phyloP scores from a whole-genome alignment of 2,113 vertebrate genomes.

The Pavo muticus region DNA sequence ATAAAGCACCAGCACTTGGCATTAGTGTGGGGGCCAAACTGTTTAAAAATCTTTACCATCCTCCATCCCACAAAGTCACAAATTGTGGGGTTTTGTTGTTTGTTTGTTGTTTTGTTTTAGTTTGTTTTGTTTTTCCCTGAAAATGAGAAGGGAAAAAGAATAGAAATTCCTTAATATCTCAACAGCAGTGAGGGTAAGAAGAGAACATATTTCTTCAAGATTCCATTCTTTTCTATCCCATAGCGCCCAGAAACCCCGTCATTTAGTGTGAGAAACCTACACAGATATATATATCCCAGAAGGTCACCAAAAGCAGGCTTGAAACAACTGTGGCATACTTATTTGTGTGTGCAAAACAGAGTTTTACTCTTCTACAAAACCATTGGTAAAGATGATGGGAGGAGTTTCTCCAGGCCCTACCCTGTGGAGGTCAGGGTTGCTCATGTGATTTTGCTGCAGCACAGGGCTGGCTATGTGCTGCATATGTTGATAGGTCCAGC shows the following conservation, averaged over 20 bases:
- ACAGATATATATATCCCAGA: not conserved
- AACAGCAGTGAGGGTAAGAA: not conserved
- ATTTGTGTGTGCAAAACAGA: not conserved
- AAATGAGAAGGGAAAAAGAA: not conserved
- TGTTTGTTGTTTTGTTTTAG: not conserved
- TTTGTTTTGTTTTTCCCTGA: not conserved
- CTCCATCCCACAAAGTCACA: not conserved
- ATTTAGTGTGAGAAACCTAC: not conserved
- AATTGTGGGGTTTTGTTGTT: not conserved
- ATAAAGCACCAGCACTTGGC: conserved; percentile 25
- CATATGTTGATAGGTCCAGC: not conserved
- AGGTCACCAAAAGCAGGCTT: not conserved
- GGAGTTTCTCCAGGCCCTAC: not conserved
- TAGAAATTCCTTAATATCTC: not conserved
- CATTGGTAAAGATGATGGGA: not conserved
- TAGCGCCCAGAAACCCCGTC: not conserved
- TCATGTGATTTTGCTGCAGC: not conserved
- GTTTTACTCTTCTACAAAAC: not conserved
- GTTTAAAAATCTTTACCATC: not conserved
- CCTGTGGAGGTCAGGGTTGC: not conserved
- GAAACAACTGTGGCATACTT: not conserved
- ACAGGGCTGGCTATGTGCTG: not conserved
- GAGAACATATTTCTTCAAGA: not conserved
- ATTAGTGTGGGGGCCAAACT: not conserved
- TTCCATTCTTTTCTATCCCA: not conserved